Evolutionary conservation across 2,888 invertebrate species (phyloP).

Genomic region (Polymixis flavicincta): DNA sequence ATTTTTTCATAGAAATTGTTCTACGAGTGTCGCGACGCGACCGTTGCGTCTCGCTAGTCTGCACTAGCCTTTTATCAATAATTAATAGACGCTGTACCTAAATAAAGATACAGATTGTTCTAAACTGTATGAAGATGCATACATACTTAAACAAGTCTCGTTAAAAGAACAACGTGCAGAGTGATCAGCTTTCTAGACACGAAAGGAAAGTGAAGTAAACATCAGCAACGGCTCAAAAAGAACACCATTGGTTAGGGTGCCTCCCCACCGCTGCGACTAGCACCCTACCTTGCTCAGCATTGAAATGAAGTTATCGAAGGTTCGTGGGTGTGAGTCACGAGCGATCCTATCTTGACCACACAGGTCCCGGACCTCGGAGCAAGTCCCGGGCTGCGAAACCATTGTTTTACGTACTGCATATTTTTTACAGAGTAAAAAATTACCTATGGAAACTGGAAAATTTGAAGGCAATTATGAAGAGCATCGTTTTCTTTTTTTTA

Average conservation of each 20-base stretch:
- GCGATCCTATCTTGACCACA: conserved; percentile 79
- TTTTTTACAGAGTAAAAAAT: conserved; percentile 9
- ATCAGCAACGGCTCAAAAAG: background rate
- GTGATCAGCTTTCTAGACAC: background rate
- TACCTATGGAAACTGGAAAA: background rate
- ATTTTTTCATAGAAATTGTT: too few species aligned
- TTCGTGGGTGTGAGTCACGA: conserved; percentile 84
- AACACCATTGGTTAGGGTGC: background rate
- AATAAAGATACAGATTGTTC: too few species aligned
- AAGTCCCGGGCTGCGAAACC: conserved; percentile 58
- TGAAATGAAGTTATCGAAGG: conserved; percentile 82
- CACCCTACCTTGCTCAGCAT: conserved; percentile 58
- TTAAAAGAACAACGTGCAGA: background rate
- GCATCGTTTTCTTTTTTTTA: background rate
- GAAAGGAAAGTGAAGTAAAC: background rate
- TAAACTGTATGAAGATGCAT: too few species aligned
- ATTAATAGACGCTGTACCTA: too few species aligned
- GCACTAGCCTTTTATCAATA: too few species aligned
- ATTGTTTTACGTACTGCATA: conserved; percentile 60
- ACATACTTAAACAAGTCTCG: background rate
- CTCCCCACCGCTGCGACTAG: conserved; percentile 32
- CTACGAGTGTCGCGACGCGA: too few species aligned
- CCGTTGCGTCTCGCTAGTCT: too few species aligned
- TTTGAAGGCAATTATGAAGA: background rate
- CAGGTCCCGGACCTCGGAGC: conserved; percentile 68